These are phyloP conservation scores for Oncorhynchus mykiss DNA, from an alignment of 2,113 vertebrate genomes.

Conservation along the genomic window DNA sequence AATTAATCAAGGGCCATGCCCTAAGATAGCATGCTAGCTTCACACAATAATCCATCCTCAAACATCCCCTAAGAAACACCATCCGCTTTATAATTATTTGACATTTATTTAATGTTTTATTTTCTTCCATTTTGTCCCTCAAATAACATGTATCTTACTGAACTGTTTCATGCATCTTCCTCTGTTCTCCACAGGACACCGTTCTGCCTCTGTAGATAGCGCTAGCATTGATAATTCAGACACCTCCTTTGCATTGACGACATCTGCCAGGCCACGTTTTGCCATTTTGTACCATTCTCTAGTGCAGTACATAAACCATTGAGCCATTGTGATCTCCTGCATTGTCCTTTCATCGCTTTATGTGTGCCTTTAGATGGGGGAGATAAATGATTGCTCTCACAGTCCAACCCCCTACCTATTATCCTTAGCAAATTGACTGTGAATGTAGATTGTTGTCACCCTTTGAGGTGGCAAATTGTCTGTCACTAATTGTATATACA, in stretches of 20 bases:
- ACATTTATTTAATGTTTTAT: not conserved
- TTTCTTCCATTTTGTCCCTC: not conserved
- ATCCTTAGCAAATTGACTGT: slow-evolving; percentile 22
- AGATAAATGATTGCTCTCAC: slow-evolving; percentile 23
- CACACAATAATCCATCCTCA: not conserved
- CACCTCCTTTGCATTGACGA: not conserved
- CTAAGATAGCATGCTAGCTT: not conserved
- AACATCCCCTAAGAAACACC: not conserved
- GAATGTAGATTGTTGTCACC: slow-evolving; percentile 34
- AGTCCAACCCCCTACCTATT: slow-evolving; percentile 29
- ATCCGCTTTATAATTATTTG: no score
- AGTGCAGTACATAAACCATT: not conserved
- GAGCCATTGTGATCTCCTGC: not conserved
- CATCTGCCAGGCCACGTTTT: not conserved
- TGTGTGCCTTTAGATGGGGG: not conserved
- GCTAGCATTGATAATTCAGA: not conserved
- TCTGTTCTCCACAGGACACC: not conserved
- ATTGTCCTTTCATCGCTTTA: slow-evolving; percentile 5
- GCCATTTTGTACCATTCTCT: not conserved
- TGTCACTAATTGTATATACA: slow-evolving; percentile 35
- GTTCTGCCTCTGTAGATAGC: not conserved
- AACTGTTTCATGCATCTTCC: not conserved
- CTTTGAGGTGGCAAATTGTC: slow-evolving; percentile 33
- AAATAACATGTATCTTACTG: slow-evolving; percentile 1
- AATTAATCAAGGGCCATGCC: slow-evolving; percentile 9